Evolutionary conservation across 1,140 invertebrate genomes (phyloP).

Genomic region (Acromyrmex heyeri): DNA sequence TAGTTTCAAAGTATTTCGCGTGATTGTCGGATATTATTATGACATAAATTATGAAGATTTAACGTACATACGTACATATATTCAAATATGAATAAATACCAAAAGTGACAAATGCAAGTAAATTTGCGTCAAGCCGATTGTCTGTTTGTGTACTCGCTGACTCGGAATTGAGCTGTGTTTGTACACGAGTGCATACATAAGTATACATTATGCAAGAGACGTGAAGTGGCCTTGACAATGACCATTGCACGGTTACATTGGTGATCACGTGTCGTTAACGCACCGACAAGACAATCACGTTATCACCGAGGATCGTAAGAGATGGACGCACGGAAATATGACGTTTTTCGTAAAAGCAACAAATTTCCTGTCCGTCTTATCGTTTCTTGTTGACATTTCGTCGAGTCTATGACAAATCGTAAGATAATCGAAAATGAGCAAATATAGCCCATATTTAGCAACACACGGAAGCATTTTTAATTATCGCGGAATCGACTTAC

Average conservation of each 20-base stretch:
- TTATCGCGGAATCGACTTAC: background rate
- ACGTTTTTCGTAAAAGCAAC: background rate
- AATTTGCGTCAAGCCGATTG: background rate
- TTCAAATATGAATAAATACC: background rate
- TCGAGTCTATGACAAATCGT: background rate
- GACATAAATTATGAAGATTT: constrained; percentile 25
- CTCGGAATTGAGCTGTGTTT: background rate
- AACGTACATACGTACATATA: background rate
- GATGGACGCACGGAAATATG: background rate
- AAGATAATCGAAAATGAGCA: background rate
- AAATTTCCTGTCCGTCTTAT: background rate
- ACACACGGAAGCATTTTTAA: background rate
- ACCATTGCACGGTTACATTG: constrained; percentile 61
- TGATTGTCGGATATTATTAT: background rate
- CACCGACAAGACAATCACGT: constrained; percentile 35
- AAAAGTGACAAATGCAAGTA: background rate
- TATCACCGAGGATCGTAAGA: background rate
- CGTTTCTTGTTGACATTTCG: too few species aligned
- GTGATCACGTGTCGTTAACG: constrained; percentile 62
- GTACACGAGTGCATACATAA: background rate
- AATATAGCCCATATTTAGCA: background rate
- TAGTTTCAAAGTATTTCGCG: background rate
- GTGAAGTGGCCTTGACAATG: constrained; percentile 73
- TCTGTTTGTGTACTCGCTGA: background rate
- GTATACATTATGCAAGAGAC: constrained; percentile 72